Evolutionary conservation across 2,888 invertebrate species (phyloP).

Genomic region (Agrotis clavis): DNA sequence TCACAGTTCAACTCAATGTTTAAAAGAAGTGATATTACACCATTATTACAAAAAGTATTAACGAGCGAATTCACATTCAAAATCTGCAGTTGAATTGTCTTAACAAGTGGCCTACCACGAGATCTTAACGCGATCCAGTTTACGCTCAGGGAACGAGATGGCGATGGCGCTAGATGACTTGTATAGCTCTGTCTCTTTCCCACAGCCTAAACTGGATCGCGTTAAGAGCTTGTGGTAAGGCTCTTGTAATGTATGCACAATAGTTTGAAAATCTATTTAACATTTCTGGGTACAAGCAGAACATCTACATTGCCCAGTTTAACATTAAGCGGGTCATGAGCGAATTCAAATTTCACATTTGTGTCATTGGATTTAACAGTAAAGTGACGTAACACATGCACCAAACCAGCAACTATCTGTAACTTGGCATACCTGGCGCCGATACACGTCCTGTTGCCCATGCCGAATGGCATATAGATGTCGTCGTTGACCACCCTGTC

Average conservation of each 20-base stretch:
- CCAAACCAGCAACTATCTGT: conserved; percentile 72
- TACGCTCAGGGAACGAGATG: too few species aligned
- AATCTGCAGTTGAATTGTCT: background rate
- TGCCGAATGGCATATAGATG: conserved; percentile 84
- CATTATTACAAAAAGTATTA: conserved; percentile 1
- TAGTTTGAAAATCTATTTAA: background rate
- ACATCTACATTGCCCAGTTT: conserved; percentile 70
- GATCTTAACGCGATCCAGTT: too few species aligned
- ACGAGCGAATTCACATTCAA: background rate
- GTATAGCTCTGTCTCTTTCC: too few species aligned
- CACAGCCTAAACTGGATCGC: too few species aligned
- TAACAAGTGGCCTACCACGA: too few species aligned
- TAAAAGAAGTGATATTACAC: background rate
- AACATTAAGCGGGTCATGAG: conserved; percentile 70
- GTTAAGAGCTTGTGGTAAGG: too few species aligned
- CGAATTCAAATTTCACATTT: conserved; percentile 66
- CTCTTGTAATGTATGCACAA: background rate
- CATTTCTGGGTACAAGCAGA: conserved; percentile 66
- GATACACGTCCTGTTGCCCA: conserved; percentile 84
- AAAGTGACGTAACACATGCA: conserved; percentile 71
- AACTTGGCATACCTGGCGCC: conserved; percentile 78
- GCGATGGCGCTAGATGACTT: too few species aligned
- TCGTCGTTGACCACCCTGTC: conserved; percentile 64
- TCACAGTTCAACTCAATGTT: background rate
- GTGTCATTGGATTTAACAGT: conserved; percentile 64